Conservation (phyloP, 2,113 vertebrate genomes). For the Ptyas mucosa region DNA sequence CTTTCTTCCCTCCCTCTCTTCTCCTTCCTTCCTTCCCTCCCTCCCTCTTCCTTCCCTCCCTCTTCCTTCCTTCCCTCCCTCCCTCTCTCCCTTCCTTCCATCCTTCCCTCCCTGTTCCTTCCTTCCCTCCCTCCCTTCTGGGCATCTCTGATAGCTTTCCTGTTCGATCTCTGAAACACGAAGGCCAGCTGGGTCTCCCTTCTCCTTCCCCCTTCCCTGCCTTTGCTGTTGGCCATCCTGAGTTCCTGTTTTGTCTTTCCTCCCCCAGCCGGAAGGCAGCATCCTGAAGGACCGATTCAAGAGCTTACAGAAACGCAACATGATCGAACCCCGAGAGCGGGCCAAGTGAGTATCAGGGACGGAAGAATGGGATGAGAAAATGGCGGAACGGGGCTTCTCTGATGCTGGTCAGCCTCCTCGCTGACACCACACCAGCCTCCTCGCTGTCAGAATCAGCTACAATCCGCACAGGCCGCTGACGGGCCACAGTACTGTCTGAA, state of each 20-base stretch:
- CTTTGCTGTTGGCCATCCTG: background rate
- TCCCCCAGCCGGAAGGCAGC: conserved; percentile 83
- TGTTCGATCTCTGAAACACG: background rate
- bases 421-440: too few species aligned
- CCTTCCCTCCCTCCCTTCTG: background rate
- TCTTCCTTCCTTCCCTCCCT: too few species aligned
- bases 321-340: conserved; percentile 86
- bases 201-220: background rate
- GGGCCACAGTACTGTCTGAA: too few species aligned
- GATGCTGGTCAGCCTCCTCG: too few species aligned
- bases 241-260: background rate
- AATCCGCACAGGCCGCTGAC: too few species aligned
- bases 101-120: too few species aligned
- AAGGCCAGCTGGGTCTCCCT: background rate
- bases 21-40: too few species aligned
- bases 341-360: conserved; percentile 77
- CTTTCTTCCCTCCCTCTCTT: too few species aligned
- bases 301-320: conserved; percentile 88
- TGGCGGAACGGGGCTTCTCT: background rate
- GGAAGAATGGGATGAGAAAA: accelerated
- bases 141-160: background rate
- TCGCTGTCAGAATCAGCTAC: too few species aligned
- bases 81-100: too few species aligned
- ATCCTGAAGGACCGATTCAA: conserved; percentile 86
- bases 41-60: too few species aligned